Evolutionary conservation across 2,888 invertebrate species (phyloP), one percentile per base, ranked within the genome.

Genomic region (Drosophila demipolita): DNA sequence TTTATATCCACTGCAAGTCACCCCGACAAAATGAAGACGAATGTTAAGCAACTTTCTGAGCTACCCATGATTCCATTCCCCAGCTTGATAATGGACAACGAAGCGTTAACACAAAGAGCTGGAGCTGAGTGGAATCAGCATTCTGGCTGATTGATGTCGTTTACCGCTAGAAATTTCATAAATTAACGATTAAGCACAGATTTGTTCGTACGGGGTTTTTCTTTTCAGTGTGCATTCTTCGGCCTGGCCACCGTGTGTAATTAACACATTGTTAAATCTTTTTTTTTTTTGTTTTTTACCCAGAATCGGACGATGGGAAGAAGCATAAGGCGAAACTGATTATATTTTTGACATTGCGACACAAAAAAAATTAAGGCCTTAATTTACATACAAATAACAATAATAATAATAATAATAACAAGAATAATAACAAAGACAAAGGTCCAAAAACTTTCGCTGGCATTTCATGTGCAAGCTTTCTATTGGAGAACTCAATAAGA

Each of bases 161-260:
- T 87, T 85, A 87, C 85, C 85, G 85, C 88, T 86, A 85, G 62
- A 62, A 73, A 76, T 73, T 83, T 82, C 83, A 86, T 86, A 88
- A 86, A 86, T 86, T 86, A 83, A 88, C 86, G 86, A 88, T 86
- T 86, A 87, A 87, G 87, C 85, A 76, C 82, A 82, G 83, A 87
- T 85, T 82, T 87, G 80, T 76, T 72, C 55, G 59, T 80, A 83
- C 85, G 81, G 77, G 75, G 69, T 67, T 61, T 65, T 57, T 63
- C 42, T 32, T 23, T 32, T 26, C 26, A 26, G 26, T 49, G 49
- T 17, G 8, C 45, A 45, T 49, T 54, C 55, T 38, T 26, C 33
- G n/a, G 36, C 26, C 66, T 12, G 23, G 38, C 75, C 75, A 71
- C 70, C 66, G 62, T 49, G 54, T 69, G 86, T 80, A 86, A 86